Evolutionary conservation across 1,140 invertebrate genomes (phyloP), one percentile per base, ranked within the genome.

Genomic region (Brachystomella parvula): DNA sequence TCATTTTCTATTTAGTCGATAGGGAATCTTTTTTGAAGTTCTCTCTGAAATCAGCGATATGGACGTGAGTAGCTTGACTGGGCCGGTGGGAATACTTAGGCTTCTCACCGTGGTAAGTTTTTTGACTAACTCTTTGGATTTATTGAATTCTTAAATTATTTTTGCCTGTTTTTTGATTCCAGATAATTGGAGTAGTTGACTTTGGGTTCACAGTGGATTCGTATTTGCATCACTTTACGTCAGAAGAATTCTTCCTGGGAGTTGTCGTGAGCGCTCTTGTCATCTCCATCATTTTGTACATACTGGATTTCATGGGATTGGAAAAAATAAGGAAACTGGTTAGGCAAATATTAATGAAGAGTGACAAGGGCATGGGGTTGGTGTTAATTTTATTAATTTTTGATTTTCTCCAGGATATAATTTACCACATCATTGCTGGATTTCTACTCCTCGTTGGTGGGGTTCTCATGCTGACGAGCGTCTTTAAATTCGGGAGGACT

Each of bases 131-230:
- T 44, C 39, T 44, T 44, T n/a, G n/a, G n/a, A 44, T 12, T 44
- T 44, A 44, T 44, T 44, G 9, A 44, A 44, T 44, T 44, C 9
- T 9, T 44, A 44, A 44, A 12, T 44, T 12, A 44, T 12, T 12
- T 44, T 9, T 44, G 39, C 9, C 39, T n/a, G n/a, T n/a, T n/a
- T 44, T 44, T 44, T 9, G n/a, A 9, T n/a, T 44, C 39, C 58
- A 60, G 58, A 33, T 60, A 3, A 26, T 60, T 60, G 58, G 58
- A 60, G 28, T 60, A 6, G 28, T 32, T 31, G 58, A 60, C 58
- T 60, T 60, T 60, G 58, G 58, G 12, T 12, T 60, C 15, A 60
- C 58, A 3, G 58, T 60, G 6, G 58, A 60, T 28, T 15, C 15
- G 12, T 60, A 60, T 24, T 24, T 9, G 24, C 58, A 60, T 24